A percentile compares a stretch with the other conserved stretches of the same genome.
Conservation (phyloP, 2,888 invertebrate species). For the Perizoma affinitatum region DNA sequence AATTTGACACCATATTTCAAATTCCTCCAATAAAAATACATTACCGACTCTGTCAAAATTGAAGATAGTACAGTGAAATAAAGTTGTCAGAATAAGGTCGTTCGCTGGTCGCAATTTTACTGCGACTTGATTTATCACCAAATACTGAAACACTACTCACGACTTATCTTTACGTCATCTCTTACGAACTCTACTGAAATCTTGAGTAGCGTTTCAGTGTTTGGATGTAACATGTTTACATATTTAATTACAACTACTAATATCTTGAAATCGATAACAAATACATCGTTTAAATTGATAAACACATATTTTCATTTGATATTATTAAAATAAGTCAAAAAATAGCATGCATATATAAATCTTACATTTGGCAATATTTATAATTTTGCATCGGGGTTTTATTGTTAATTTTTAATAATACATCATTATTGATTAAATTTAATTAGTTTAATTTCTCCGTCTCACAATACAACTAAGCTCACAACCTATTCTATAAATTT, state of each 20-base stretch:
- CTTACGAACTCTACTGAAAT: too few relatives aligned
- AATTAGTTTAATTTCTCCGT: constrained; percentile 4
- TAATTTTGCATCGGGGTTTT: constrained; percentile 1
- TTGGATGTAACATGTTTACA: too few relatives aligned
- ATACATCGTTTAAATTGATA: constrained; percentile 6
- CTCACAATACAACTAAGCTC: background rate
- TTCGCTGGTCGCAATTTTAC: constrained; percentile 10
- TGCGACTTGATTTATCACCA: background rate
- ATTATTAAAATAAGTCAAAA: constrained; percentile 14
- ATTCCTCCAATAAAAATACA: too few relatives aligned
- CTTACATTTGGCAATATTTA: constrained; percentile 22
- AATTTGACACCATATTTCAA: too few relatives aligned
- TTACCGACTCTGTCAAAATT: too few relatives aligned
- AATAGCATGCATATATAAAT: constrained; percentile 18
- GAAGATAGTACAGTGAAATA: too few relatives aligned
- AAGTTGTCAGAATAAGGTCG: background rate
- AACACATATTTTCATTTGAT: background rate
- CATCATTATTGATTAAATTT: constrained; percentile 4
- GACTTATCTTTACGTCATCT: too few relatives aligned
- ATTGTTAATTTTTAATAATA: constrained; percentile 1
- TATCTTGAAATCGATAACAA: constrained; percentile 8
- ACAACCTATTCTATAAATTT: constrained; percentile 26
- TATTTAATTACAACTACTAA: constrained; percentile 2
- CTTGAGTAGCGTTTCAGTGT: too few relatives aligned
- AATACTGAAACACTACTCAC: too few relatives aligned